Evolutionary conservation across 2,113 vertebrate genomes (phyloP), one percentile per base, ranked within the genome.

Genomic region (Phainopepla nitens): DNA sequence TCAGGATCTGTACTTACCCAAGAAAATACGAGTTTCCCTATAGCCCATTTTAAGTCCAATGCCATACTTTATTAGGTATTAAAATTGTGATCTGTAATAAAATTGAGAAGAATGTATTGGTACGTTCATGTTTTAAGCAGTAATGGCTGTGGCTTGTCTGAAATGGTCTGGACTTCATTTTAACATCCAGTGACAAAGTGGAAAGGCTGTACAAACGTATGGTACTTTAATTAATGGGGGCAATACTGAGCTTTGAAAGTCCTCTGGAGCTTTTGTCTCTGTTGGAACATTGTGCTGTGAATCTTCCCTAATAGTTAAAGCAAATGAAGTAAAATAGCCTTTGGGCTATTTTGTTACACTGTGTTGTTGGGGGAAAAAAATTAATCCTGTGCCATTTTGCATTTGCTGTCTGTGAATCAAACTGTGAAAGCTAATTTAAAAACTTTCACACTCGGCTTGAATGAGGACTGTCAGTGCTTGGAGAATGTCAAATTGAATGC

Each of bases 391-490:
- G 97, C 97, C 92, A 80, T 96, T 98, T 97, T 98, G 95, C 96
- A 97, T 98, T 98, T 98, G 96, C 96, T 97, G 96, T 97, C 94
- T 97, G 97, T 97, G 98, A 98, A 97, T 98, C 98, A 97, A 98
- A 98, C 97, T 98, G 97, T 97, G 98, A 98, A 98, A 97, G 96
- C 97, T 98, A 98, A 98, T 98, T 98, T 98, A 97, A 97, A 97
- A 98, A 98, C 97, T 97, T 98, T 98, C 97, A 97, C 97, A 98
- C 97, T 98, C 96, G 97, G 96, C 97, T 97, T 98, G 97, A 98
- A 97, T 96, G 97, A 98, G 90, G 96, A 88, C 97, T 97, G 97
- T 95, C 97, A 96, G 97, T 68, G 91, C 96, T 98, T 87, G 93
- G 96, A 91, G 93, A 98, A 97, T 94, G 95, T 97, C 97, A 98